phyloP scores from a whole-genome alignment of 2,888 invertebrate species.

The Seladonia tumulorum region DNA sequence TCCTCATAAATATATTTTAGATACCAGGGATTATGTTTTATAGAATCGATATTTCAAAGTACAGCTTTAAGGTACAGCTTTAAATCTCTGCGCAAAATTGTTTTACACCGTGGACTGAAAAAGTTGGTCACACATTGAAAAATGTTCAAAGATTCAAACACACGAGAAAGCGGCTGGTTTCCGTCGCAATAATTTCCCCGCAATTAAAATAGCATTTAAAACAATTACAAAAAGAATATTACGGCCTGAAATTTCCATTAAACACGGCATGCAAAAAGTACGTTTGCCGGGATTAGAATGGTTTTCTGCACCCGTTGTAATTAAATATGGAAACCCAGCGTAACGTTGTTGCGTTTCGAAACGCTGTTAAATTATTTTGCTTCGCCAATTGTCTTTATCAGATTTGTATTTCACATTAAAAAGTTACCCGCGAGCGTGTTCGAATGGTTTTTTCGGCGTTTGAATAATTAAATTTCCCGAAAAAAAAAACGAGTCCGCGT shows the following conservation, averaged over 20 bases:
- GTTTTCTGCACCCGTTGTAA: not conserved
- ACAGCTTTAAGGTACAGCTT: too few species aligned
- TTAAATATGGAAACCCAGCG: not conserved
- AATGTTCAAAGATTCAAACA: not conserved
- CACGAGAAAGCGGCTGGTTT: not conserved
- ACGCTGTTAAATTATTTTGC: not conserved
- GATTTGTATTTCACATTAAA: not conserved
- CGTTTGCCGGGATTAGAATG: not conserved
- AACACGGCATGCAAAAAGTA: not conserved
- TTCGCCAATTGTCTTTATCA: not conserved
- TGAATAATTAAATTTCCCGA: not conserved
- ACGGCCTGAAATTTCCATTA: not conserved
- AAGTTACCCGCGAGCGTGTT: not conserved
- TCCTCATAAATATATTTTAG: too few species aligned
- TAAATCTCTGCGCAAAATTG: not conserved
- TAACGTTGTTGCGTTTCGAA: not conserved
- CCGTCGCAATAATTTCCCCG: not conserved
- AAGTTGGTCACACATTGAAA: not conserved
- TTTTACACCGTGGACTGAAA: not conserved
- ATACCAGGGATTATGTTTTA: too few species aligned
- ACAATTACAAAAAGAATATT: conserved; percentile 5
- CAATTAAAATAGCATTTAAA: not conserved
- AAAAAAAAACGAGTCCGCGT: not conserved
- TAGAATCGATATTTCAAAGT: too few species aligned
- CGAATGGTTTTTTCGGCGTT: not conserved